A percentile compares a stretch with the other conserved stretches of the same genome.
Conservation (phyloP, 2,888 invertebrate genomes). For the Pyralis farinalis region DNA sequence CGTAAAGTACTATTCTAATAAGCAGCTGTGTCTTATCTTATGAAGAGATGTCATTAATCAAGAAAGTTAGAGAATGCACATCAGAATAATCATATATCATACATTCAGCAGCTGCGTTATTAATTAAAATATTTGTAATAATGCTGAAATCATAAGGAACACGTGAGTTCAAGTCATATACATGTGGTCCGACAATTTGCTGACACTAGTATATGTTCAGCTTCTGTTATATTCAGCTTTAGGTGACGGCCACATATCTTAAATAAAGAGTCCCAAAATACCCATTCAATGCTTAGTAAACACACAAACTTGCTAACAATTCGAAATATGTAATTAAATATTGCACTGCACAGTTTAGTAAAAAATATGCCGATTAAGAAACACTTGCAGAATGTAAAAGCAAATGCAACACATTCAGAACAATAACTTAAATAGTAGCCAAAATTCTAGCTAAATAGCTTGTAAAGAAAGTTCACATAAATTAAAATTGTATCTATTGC, state of each 20-base stretch:
- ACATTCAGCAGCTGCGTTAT: conserved; percentile 51
- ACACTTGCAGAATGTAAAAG: neutral
- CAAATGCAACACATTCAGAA: neutral
- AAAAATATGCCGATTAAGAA: neutral
- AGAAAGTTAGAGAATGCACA: conserved; percentile 3
- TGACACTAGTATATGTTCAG: conserved; percentile 59
- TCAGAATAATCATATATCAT: conserved; percentile 12
- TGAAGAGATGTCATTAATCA: neutral
- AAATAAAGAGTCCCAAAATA: neutral
- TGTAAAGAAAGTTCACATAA: no score
- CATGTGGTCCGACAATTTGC: conserved; percentile 68
- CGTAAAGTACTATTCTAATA: no score
- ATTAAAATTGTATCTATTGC: no score
- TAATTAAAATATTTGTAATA: conserved; percentile 67
- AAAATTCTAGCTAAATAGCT: no score
- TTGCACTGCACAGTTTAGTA: neutral
- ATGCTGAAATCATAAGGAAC: conserved; percentile 76
- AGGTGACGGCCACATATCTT: conserved; percentile 27
- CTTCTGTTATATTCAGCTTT: conserved; percentile 62
- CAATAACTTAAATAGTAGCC: neutral
- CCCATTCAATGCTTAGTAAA: neutral
- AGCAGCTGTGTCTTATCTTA: no score
- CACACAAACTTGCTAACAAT: neutral
- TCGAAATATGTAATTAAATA: no score
- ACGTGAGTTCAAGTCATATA: conserved; percentile 69